These are phyloP conservation scores for Drosophila dives DNA, from an alignment of 2,888 invertebrate species.

Conservation along the genomic window DNA sequence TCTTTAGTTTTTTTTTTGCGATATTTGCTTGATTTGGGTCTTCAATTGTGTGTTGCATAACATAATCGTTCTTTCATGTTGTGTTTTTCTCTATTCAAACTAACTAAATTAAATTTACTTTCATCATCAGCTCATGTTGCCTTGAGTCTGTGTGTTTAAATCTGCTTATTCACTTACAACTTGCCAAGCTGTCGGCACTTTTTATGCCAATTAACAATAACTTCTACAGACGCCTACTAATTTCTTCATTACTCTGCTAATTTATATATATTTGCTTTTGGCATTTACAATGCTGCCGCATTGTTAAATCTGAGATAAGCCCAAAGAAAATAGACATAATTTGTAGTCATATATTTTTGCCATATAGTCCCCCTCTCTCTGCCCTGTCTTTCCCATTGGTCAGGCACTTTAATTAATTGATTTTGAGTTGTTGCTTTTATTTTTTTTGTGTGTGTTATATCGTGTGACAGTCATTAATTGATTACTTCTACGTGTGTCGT, in stretches of 20 bases:
- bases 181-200: conserved; percentile 43
- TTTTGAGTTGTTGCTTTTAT: conserved; percentile 3
- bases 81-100: not conserved
- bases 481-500: conserved; percentile 38
- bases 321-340: not conserved
- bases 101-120: not conserved
- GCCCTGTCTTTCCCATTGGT: not conserved
- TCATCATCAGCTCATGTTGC: not conserved
- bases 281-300: conserved; percentile 10
- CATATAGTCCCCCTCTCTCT: not conserved
- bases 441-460: conserved; percentile 14
- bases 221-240: conserved; percentile 46
- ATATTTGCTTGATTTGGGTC: not conserved
- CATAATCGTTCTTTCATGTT: accelerated
- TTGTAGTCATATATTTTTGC: not conserved
- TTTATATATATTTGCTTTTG: conserved; percentile 37
- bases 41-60: not conserved
- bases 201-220: conserved; percentile 51
- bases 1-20: not conserved
- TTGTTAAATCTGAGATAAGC: conserved; percentile 17
- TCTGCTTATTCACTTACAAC: not conserved
- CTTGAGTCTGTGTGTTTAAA: not conserved
- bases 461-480: conserved; percentile 60
- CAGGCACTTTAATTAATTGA: conserved; percentile 42
- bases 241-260: conserved; percentile 50